Percentiles rank a stretch among this genome's conserved stretches.
phyloP scores from a whole-genome alignment of 2,888 invertebrate species.

The Andrena dorsata region DNA sequence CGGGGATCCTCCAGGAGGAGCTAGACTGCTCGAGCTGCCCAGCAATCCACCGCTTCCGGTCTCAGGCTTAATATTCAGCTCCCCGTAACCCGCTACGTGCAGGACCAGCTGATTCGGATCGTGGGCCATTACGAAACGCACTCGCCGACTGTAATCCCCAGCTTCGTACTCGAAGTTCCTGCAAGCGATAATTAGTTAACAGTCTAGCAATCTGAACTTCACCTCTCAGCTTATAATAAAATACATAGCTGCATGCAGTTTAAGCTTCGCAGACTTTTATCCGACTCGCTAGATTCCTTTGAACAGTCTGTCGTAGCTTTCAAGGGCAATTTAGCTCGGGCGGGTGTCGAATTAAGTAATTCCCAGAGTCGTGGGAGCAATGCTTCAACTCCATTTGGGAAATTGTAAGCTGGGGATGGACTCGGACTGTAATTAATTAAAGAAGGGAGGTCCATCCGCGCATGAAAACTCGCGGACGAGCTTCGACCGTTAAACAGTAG shows the following conservation, averaged over 20 bases:
- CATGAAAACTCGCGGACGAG: not conserved
- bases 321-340: not conserved
- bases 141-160: constrained; percentile 93
- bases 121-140: constrained; percentile 94
- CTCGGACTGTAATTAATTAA: not conserved
- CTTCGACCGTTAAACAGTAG: too few relatives aligned
- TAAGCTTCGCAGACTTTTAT: not conserved
- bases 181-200: constrained; percentile 42
- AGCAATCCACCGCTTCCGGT: constrained; percentile 80
- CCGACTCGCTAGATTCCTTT: not conserved
- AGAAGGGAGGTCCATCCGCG: not conserved
- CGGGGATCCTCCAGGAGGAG: constrained; percentile 88
- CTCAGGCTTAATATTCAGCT: constrained; percentile 92
- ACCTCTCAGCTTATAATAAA: not conserved
- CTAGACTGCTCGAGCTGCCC: constrained; percentile 86
- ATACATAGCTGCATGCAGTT: not conserved
- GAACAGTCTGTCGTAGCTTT: not conserved
- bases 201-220: not conserved
- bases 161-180: constrained; percentile 97
- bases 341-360: not conserved
- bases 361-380: not conserved
- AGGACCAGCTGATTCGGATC: constrained; percentile 96
- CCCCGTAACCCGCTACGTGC: constrained; percentile 95
- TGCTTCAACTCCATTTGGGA: not conserved
- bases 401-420: not conserved